A percentile compares a stretch with the other conserved stretches of the same genome.
Evolutionary conservation across 2,888 invertebrate genomes (phyloP).

Genomic region (Nymphalis polychloros): DNA sequence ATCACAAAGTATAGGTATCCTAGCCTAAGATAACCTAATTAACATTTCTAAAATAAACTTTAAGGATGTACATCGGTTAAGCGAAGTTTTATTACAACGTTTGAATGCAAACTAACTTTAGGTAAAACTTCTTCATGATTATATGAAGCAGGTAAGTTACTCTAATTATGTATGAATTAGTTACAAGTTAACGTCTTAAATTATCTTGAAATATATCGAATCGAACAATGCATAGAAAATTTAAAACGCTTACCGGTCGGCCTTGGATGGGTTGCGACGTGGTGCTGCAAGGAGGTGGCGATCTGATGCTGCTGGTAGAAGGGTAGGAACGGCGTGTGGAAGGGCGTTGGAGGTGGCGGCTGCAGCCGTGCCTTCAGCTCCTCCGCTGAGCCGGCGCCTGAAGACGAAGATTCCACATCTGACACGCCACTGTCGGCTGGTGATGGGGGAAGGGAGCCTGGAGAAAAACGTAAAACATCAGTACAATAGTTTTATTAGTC

Average conservation of each 20-base stretch:
- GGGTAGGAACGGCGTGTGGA: conserved; percentile 83
- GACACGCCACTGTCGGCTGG: conserved; percentile 98
- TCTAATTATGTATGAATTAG: not conserved
- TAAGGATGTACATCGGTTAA: not conserved
- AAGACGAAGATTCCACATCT: conserved; percentile 97
- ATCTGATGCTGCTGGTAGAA: conserved; percentile 85
- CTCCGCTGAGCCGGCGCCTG: conserved; percentile 88
- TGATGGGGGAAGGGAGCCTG: conserved; percentile 97
- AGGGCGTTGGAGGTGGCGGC: conserved; percentile 82
- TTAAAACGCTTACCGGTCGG: conserved; percentile 52
- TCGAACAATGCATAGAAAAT: not conserved
- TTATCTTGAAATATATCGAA: not conserved
- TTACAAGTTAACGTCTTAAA: not conserved
- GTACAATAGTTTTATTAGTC: too few species aligned
- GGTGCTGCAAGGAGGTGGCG: conserved; percentile 77
- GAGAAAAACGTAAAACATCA: conserved; percentile 31
- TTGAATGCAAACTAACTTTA: too few species aligned
- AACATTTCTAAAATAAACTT: not conserved
- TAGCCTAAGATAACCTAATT: not conserved
- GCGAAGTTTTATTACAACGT: not conserved
- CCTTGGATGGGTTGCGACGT: conserved; percentile 74
- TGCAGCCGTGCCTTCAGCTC: conserved; percentile 94
- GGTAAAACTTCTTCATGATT: too few species aligned
- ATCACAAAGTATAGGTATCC: not conserved
- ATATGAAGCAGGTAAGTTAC: not conserved